Evolutionary conservation across 2,113 vertebrate species (phyloP).

Genomic region (Channa argus): DNA sequence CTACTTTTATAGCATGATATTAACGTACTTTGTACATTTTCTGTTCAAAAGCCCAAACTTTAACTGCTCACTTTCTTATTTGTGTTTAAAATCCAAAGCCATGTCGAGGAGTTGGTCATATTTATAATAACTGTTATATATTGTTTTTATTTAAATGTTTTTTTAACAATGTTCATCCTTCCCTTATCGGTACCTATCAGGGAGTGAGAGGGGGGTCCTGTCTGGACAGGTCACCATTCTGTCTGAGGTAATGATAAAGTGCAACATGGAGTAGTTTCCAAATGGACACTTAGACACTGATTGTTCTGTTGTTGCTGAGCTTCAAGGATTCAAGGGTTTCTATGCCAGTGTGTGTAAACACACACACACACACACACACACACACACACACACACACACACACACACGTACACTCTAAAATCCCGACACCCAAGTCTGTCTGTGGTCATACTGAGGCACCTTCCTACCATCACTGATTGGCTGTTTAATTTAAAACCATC

Average conservation of each 20-base stretch:
- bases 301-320: conserved; percentile 2
- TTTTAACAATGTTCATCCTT: no score
- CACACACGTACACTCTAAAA: conserved; percentile 5
- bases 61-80: no score
- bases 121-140: no score
- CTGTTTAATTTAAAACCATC: conserved; percentile 35
- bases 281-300: background rate
- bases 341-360: background rate
- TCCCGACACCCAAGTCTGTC: background rate
- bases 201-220: no score
- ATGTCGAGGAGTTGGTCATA: no score
- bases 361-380: background rate
- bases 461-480: conserved; percentile 21
- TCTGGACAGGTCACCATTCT: no score
- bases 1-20: no score
- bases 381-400: conserved; percentile 6
- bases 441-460: background rate
- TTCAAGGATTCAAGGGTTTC: conserved; percentile 26
- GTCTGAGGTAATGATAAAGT: conserved; percentile 7
- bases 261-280: conserved; percentile 14
- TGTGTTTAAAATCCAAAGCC: no score
- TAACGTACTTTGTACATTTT: no score
- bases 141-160: no score
- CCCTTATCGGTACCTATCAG: no score
- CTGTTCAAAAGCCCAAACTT: no score